Evolutionary conservation across 2,113 vertebrate species (phyloP).

Genomic region (Perca schrenkii): DNA sequence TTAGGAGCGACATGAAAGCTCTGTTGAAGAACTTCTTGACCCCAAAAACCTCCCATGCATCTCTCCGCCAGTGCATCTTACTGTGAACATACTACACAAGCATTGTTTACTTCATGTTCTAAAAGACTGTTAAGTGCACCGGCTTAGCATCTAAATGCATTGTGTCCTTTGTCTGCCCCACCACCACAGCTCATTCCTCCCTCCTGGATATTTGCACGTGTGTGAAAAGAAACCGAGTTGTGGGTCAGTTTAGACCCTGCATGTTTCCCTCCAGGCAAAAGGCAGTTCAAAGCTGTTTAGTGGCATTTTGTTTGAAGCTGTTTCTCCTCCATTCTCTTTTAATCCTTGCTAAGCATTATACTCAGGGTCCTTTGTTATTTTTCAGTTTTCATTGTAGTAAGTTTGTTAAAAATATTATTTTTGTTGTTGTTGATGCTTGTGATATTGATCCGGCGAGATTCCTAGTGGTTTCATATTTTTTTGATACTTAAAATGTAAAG

Average conservation of each 20-base stretch:
- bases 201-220: constrained; percentile 83
- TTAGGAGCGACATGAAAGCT: not conserved
- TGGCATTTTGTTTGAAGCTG: constrained; percentile 55
- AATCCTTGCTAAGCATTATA: constrained; percentile 40
- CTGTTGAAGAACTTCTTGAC: not conserved
- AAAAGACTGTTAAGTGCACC: constrained; percentile 10
- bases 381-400: constrained; percentile 43
- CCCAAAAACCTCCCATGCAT: not conserved
- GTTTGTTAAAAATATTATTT: constrained; percentile 37
- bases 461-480: not conserved
- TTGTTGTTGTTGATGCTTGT: not conserved
- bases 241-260: constrained; percentile 62
- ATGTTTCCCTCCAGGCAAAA: constrained; percentile 77
- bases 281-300: constrained; percentile 80
- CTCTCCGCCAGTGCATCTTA: not conserved
- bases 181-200: constrained; percentile 62
- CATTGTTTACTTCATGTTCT: constrained; percentile 7
- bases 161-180: constrained; percentile 34
- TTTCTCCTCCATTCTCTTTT: constrained; percentile 40
- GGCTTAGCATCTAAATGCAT: constrained; percentile 45
- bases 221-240: constrained; percentile 76
- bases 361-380: constrained; percentile 3
- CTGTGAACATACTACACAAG: constrained; percentile 46
- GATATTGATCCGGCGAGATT: not conserved
- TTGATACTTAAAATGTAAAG: constrained; percentile 14